Evolutionary conservation across 1,140 invertebrate genomes (phyloP), one percentile per base, ranked within the genome.

Genomic region (Sitobion miscanthi): DNA sequence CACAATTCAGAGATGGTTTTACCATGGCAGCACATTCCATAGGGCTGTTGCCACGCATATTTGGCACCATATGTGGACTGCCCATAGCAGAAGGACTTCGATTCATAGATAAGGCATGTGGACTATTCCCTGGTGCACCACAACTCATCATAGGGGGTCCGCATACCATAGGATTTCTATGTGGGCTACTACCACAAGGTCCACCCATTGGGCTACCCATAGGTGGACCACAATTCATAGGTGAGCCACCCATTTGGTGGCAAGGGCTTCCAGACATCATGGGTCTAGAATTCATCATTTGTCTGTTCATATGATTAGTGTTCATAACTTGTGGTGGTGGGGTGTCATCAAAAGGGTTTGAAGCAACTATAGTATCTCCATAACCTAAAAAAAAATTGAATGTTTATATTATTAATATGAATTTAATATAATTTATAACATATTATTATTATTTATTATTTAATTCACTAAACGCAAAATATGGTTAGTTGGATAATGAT

Each of bases 311-410:
- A 93, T 96, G 96, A 94, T 95, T 77, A 17, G 62, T 95, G 95
- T 96, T 97, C 94, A 94, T 96, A 49, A 91, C 82, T 95, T 95
- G 96, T 95, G 94, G 96, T 94, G 95, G 97, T 45, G 98, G 98
- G 9, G 97, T 98, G 95, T 99, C 98, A 95, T 99, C 98, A 95
- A 99, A 99, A 49, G 98, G 98, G 96, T 99, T 99, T 93, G 98
- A 98, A 62, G 98, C 98, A 94, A 99, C 97, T 95, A 99, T 98
- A 86, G 98, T 99, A 95, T 99, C 98, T 82, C 98, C 98, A 95
- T 98, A 98, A 91, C 98, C 95, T 95, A 94, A 94, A 86, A 47
- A 83, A 52, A 21, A 4, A 42, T 4, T 35, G 0, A 21, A 87
- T n/a, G 49, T 91, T 11, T n/a, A n/a, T 91, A 77, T n/a, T 69